Conservation (phyloP, 1,140 invertebrate genomes). For the Andricus grossulariae region DNA sequence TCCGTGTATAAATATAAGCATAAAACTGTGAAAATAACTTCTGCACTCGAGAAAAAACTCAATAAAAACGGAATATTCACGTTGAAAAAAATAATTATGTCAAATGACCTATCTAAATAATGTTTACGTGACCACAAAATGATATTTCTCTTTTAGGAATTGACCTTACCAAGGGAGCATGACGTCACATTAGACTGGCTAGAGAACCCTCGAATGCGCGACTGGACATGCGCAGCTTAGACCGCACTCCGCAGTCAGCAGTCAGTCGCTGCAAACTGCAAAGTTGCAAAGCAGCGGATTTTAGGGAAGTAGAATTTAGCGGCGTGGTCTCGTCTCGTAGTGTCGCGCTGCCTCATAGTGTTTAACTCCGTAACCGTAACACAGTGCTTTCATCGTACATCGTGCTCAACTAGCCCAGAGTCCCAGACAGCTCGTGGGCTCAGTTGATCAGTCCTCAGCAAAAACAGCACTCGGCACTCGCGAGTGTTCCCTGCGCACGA, state of each 20-base stretch:
- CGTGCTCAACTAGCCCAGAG: constrained; percentile 47
- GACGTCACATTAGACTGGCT: no score
- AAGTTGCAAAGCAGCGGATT: constrained; percentile 50
- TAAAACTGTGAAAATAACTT: no score
- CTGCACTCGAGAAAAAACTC: no score
- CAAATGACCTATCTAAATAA: no score
- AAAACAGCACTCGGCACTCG: constrained; percentile 45
- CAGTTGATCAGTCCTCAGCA: constrained; percentile 45
- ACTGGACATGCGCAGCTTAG: no score
- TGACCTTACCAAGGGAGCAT: no score
- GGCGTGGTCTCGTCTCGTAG: constrained; percentile 52
- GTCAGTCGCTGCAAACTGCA: constrained; percentile 49
- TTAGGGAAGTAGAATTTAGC: constrained; percentile 51
- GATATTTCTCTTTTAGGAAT: no score
- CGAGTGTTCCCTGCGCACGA: constrained; percentile 40
- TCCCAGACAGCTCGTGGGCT: constrained; percentile 52
- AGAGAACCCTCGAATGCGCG: no score
- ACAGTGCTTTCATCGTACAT: constrained; percentile 41
- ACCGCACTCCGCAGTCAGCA: constrained; percentile 40
- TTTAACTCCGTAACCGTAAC: constrained; percentile 47
- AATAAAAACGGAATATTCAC: no score
- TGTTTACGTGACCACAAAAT: no score
- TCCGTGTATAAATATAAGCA: no score
- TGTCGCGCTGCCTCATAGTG: constrained; percentile 51
- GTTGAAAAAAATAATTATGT: no score